phyloP scores from a whole-genome alignment of 2,888 invertebrate genomes.

The Papilio demoleus region DNA sequence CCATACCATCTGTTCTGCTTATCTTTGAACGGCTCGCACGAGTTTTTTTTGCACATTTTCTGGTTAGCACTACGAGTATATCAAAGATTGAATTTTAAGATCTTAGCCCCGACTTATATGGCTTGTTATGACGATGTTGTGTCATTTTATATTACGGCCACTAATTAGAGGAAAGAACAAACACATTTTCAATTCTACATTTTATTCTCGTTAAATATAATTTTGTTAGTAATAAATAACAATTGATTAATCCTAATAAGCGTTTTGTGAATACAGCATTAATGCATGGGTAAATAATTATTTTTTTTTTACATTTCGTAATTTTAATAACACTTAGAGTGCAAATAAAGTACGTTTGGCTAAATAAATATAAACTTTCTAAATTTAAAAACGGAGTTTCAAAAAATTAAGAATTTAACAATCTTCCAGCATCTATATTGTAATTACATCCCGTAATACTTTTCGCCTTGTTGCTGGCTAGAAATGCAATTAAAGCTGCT shows the following conservation, averaged over 20 bases:
- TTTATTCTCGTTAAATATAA: not conserved
- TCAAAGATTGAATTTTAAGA: constrained; percentile 36
- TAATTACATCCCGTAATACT: constrained; percentile 92
- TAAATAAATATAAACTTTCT: constrained; percentile 3
- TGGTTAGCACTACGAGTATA: constrained; percentile 29
- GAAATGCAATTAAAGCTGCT: constrained; percentile 92
- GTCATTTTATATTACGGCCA: constrained; percentile 6
- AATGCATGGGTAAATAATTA: not conserved
- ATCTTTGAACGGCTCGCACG: constrained; percentile 36
- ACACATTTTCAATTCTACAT: not conserved
- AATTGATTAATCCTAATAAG: constrained; percentile 29
- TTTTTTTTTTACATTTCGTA: constrained; percentile 22
- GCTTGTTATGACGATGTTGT: constrained; percentile 4
- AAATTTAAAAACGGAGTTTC: constrained; percentile 32
- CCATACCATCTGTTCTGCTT: constrained; percentile 40
- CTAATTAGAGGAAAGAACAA: not conserved
- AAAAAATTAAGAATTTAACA: constrained; percentile 50
- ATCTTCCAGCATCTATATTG: constrained; percentile 69
- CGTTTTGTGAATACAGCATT: constrained; percentile 13
- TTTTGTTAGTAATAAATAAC: constrained; percentile 13
- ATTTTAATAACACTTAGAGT: not conserved
- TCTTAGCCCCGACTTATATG: not conserved
- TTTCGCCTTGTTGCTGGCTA: constrained; percentile 93
- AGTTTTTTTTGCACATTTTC: constrained; percentile 34
- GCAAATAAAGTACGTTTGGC: constrained; percentile 17